Evolutionary conservation across 2,113 vertebrate genomes (phyloP).

Genomic region (Semnopithecus entellus): DNA sequence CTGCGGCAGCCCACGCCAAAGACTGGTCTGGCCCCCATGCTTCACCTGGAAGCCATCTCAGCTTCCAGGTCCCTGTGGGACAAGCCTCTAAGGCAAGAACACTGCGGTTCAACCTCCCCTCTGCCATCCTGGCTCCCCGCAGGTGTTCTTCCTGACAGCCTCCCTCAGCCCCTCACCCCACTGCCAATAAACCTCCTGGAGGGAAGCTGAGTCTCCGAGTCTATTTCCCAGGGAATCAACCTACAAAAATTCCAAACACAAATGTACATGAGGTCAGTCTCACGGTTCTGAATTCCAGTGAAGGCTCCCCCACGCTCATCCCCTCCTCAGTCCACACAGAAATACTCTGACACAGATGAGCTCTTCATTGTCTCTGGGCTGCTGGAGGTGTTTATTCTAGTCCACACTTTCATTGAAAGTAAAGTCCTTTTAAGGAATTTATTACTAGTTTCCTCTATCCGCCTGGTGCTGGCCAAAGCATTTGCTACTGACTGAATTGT

Average conservation of each 20-base stretch:
- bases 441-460: background rate
- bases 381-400: background rate
- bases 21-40: background rate
- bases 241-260: conserved; percentile 3
- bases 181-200: background rate
- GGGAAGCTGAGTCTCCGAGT: background rate
- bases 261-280: background rate
- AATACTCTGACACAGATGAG: background rate
- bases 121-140: background rate
- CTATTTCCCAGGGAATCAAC: background rate
- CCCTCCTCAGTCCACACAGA: background rate
- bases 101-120: background rate
- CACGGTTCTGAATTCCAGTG: background rate
- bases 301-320: background rate
- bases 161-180: background rate
- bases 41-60: background rate
- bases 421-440: background rate
- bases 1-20: background rate
- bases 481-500: background rate
- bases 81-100: background rate
- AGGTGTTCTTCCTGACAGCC: background rate
- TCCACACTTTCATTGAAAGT: background rate
- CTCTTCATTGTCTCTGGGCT: background rate
- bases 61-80: background rate
- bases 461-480: background rate